Base-by-base conservation (phyloP, 2,888 invertebrate genomes). In the Choreutis nemorana region DNA sequence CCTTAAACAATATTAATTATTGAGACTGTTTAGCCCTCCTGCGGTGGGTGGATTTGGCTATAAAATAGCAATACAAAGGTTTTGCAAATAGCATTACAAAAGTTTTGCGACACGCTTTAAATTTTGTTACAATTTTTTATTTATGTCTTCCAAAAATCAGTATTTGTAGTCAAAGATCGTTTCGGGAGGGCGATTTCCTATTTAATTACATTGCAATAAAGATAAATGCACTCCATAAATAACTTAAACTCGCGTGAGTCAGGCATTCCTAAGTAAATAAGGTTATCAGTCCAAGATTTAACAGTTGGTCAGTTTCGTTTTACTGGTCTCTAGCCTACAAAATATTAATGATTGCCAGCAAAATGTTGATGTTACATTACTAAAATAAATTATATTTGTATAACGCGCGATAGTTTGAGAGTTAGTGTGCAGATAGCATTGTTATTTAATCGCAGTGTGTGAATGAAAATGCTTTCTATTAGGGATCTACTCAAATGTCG, bases 151-250 rank as follows among this genome's bases (percentile, higher is more conserved):
- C 54, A 53, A 61, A 55, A 34, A 24, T 26, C 63, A 68, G 60
- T 70, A 64, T 64, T 63, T 48, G 39, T 45, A 48, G 49, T 45
- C 42, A 42, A 50, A 34, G 40, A 44, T 40, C 40, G 50, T 53
- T 50, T 50, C 55, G 64, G 70, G 68, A 59, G 75, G 72, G 72
- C 64, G n/a, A 57, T 65, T 72, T 75, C 75, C 71, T 72, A 68
- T 61, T 24, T 58, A 63, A 55, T 56, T 64, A 70, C 64, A 63
- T n/a, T n/a, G n/a, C 62, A 66, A 63, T 67, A 70, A 68, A 66
- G 66, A 67, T 72, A 62, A 61, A 60, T 67, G 66, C 72, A 71
- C 70, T 67, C 60, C 64, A 64, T 63, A 55, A 58, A 56, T 60
- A 48, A 52, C 50, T 56, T 50, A n/a, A n/a, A n/a, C n/a, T n/a